phyloP scores from a whole-genome alignment of 2,797 vertebrate species.

The Pagetopsis macropterus region DNA sequence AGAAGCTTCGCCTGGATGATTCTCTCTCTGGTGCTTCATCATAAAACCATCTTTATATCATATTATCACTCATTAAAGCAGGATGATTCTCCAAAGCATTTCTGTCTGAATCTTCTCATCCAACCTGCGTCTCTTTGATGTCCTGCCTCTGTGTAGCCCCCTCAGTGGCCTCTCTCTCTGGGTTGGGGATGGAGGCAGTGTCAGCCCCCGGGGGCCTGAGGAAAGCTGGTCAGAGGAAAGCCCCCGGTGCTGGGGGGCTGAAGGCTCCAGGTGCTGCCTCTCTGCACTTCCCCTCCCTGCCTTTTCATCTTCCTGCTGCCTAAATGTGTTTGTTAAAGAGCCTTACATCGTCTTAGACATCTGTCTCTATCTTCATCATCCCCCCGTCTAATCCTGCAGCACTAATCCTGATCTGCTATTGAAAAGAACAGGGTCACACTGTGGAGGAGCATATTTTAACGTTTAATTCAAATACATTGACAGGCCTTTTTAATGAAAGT shows the following conservation, averaged over 20 bases:
- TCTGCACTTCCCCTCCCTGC: constrained; percentile 9
- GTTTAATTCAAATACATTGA: constrained; percentile 9
- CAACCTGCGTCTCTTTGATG: constrained; percentile 11
- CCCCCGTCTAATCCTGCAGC: constrained; percentile 38
- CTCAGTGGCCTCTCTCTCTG: constrained; percentile 48
- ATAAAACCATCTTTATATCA: not conserved
- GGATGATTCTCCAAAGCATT: not conserved
- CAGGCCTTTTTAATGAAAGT: constrained; percentile 7
- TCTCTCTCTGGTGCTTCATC: constrained; percentile 55
- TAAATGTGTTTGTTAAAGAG: constrained; percentile 43
- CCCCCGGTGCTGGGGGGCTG: constrained; percentile 52
- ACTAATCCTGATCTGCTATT: constrained; percentile 31
- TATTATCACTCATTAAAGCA: not conserved
- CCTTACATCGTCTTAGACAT: constrained; percentile 38
- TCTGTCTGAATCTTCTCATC: constrained; percentile 31
- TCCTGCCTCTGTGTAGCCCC: constrained; percentile 37
- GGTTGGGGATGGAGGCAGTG: constrained; percentile 59
- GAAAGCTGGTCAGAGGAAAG: constrained; percentile 67
- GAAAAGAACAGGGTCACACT: constrained; percentile 5
- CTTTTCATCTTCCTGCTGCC: constrained; percentile 21
- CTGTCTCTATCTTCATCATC: constrained; percentile 47
- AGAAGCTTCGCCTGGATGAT: constrained; percentile 71
- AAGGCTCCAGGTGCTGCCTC: constrained; percentile 72
- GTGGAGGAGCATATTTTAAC: constrained; percentile 10
- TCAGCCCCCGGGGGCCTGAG: constrained; percentile 42